Conservation (phyloP, 2,888 invertebrate species). For the Eristalis intricaria region DNA sequence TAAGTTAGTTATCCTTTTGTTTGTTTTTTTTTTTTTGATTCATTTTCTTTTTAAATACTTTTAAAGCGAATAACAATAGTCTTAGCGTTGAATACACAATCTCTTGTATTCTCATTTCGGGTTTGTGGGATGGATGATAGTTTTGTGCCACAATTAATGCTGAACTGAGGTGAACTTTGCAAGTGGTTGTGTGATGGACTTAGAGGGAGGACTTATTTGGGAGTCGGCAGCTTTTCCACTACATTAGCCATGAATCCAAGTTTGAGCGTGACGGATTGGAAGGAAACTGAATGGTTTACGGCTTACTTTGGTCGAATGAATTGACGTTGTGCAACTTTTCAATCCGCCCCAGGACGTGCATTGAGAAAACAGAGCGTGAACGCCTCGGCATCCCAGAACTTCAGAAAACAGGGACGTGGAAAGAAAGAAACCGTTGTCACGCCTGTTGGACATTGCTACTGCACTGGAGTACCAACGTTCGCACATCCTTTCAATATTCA, state of each 20-base stretch:
- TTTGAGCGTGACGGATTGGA: background rate
- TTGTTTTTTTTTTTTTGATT: constrained; percentile 40
- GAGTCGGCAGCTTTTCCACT: background rate
- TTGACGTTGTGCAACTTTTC: too few relatives aligned
- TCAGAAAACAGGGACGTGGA: too few relatives aligned
- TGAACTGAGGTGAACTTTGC: background rate
- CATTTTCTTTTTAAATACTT: constrained; percentile 21
- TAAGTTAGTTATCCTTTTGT: constrained; percentile 34
- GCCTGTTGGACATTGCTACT: too few relatives aligned
- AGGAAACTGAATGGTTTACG: background rate
- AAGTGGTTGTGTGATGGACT: background rate
- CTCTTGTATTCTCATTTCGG: constrained; percentile 9
- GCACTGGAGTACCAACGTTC: too few relatives aligned
- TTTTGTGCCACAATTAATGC: constrained; percentile 28
- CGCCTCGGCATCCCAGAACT: too few relatives aligned
- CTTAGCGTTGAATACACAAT: constrained; percentile 62
- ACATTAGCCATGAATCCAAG: background rate
- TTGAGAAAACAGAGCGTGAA: too few relatives aligned
- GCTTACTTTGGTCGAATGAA: too few relatives aligned
- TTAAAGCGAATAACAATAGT: constrained; percentile 30
- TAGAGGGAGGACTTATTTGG: background rate
- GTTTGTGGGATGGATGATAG: constrained; percentile 14
- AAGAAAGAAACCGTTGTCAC: too few relatives aligned
- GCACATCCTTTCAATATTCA: too few relatives aligned
- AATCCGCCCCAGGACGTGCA: too few relatives aligned